A percentile compares a stretch with the other conserved stretches of the same genome.
phyloP scores from a whole-genome alignment of 2,113 vertebrate species.

The Potamarius usumacintae region DNA sequence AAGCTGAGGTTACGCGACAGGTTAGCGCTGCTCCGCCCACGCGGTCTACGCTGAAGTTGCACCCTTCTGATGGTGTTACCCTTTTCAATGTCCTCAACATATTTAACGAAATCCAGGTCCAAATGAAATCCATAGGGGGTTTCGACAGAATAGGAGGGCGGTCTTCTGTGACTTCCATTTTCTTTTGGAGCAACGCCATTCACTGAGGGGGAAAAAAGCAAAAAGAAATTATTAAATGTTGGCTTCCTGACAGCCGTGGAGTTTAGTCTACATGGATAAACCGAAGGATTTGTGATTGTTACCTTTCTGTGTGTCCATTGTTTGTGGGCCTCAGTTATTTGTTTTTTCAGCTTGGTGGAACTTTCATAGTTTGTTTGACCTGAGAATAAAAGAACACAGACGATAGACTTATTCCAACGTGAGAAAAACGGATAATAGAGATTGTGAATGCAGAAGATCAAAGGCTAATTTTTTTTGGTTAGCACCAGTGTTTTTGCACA shows the following conservation, averaged over 20 bases:
- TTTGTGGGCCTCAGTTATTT: constrained; percentile 42
- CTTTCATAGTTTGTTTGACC: constrained; percentile 50
- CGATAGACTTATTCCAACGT: neutral
- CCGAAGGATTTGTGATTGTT: constrained; percentile 41
- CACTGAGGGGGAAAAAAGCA: constrained; percentile 67
- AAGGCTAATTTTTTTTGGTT: too few species aligned
- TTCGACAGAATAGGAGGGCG: constrained; percentile 87
- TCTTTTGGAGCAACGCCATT: constrained; percentile 69
- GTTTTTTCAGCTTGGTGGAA: constrained; percentile 47
- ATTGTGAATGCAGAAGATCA: neutral
- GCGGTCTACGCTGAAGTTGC: constrained; percentile 84
- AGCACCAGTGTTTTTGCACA: neutral
- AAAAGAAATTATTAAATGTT: neutral
- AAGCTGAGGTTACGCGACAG: constrained; percentile 90
- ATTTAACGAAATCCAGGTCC: constrained; percentile 96
- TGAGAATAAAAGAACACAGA: constrained; percentile 47
- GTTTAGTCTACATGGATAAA: neutral
- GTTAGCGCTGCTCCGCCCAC: constrained; percentile 83
- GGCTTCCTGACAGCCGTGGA: neutral
- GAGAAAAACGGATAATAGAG: neutral
- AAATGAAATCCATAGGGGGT: constrained; percentile 92
- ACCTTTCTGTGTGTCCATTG: constrained; percentile 85
- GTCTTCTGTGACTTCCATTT: constrained; percentile 73
- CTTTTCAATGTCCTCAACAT: constrained; percentile 97
- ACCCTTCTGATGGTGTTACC: constrained; percentile 92